phyloP scores from a whole-genome alignment of 1,140 invertebrate species.

The Ips typographus region DNA sequence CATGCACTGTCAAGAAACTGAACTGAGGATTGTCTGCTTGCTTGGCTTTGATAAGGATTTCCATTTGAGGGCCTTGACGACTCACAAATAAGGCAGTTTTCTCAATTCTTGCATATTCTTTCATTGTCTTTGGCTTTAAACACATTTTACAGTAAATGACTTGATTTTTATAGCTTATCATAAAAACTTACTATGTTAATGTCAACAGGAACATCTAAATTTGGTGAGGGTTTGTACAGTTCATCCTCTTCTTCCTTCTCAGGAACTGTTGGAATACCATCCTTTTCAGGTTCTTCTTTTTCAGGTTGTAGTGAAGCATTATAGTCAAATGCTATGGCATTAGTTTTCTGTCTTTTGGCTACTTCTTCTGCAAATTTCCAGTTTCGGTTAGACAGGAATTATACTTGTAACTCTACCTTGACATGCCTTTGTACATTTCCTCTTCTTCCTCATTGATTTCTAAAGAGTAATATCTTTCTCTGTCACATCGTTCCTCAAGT shows the following conservation, averaged over 20 bases:
- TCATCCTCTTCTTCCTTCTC: conserved; percentile 67
- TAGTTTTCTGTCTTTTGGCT: conserved; percentile 74
- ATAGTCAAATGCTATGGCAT: conserved; percentile 68
- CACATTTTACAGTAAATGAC: conserved; percentile 34
- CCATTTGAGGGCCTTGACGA: conserved; percentile 94
- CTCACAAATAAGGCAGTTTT: conserved; percentile 95
- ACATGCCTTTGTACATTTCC: conserved; percentile 75
- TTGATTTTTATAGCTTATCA: neutral
- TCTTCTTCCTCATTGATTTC: conserved; percentile 85
- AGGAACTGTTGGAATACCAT: conserved; percentile 41
- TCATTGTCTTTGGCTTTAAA: conserved; percentile 83
- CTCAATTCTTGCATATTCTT: conserved; percentile 92
- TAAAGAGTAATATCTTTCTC: conserved; percentile 86
- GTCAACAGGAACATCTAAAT: conserved; percentile 71
- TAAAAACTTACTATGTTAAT: conserved; percentile 67
- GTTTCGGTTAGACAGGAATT: neutral
- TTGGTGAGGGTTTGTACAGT: conserved; percentile 67
- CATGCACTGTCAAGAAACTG: conserved; percentile 87
- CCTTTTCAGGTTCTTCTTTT: conserved; percentile 28
- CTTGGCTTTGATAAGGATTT: conserved; percentile 96
- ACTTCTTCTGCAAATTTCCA: conserved; percentile 77
- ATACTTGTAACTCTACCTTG: neutral
- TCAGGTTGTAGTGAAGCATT: conserved; percentile 57
- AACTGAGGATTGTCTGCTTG: conserved; percentile 94
- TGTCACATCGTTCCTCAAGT: conserved; percentile 84